These are phyloP conservation scores for Diplosoma virens DNA, from an alignment of 23 tunicate genomes.

Conservation along the genomic window DNA sequence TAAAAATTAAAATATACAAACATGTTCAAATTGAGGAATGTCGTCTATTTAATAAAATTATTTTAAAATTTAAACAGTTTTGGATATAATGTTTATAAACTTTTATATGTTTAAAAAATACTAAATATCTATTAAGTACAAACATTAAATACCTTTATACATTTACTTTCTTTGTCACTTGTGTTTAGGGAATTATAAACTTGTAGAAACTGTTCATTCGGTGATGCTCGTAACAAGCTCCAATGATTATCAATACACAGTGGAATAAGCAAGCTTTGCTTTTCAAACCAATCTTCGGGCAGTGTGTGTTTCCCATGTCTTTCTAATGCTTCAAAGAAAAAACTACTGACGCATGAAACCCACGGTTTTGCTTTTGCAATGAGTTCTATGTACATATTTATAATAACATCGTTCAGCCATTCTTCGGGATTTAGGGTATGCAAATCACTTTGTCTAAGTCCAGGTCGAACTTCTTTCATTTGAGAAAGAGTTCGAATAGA, in stretches of 20 bases:
- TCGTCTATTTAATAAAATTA: no score
- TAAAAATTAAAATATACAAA: no score
- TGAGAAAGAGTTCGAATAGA: not conserved
- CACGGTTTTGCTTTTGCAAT: slow-evolving; percentile 9
- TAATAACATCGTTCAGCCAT: slow-evolving; percentile 86
- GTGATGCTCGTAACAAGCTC: slow-evolving; percentile 52
- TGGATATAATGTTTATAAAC: no score
- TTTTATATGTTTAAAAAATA: no score
- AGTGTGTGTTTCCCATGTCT: slow-evolving; percentile 38
- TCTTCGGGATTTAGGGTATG: slow-evolving; percentile 59
- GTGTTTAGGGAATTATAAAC: slow-evolving; percentile 75
- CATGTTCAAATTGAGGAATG: no score
- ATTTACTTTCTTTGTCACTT: no score
- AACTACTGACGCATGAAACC: slow-evolving; percentile 61
- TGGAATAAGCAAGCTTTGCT: slow-evolving; percentile 46
- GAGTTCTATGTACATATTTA: slow-evolving; percentile 64
- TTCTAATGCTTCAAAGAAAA: slow-evolving; percentile 55
- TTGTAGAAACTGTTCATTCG: slow-evolving; percentile 6
- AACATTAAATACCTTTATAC: no score
- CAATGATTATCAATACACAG: slow-evolving; percentile 61
- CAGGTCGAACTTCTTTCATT: slow-evolving; percentile 57
- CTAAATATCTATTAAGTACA: no score
- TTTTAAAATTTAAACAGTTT: no score
- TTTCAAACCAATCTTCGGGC: slow-evolving; percentile 52
- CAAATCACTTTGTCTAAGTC: slow-evolving; percentile 47